A percentile compares a stretch with the other conserved stretches of the same genome.
Conservation (phyloP, 2,113 vertebrate genomes). For the Otus sunia region DNA sequence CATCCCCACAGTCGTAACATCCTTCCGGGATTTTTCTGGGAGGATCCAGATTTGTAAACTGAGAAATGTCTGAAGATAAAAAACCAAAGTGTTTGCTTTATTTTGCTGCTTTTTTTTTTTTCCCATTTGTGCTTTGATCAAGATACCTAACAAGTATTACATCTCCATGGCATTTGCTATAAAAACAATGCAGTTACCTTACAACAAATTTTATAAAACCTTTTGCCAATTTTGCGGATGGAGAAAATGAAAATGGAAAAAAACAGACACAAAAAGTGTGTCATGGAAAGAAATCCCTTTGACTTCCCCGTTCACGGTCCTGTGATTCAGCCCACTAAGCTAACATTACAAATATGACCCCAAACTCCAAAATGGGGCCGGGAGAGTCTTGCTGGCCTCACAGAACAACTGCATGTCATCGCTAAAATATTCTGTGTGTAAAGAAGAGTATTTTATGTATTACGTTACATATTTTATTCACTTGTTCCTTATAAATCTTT, state of each 20-base stretch:
- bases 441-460: background rate
- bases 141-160: background rate
- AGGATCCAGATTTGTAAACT: slow-evolving; percentile 83
- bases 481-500: background rate
- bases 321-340: background rate
- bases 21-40: slow-evolving; percentile 81
- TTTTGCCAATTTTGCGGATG: background rate
- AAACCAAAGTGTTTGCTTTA: background rate
- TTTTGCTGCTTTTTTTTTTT: background rate
- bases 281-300: background rate
- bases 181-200: background rate
- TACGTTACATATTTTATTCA: background rate
- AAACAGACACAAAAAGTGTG: background rate
- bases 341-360: background rate
- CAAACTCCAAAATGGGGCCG: background rate
- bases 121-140: background rate
- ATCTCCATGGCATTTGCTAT: background rate
- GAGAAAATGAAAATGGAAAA: background rate
- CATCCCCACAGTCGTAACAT: slow-evolving; percentile 91
- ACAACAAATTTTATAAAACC: background rate
- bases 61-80: slow-evolving; percentile 80
- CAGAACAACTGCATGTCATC: background rate
- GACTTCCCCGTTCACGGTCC: background rate
- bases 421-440: background rate
- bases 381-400: background rate